A percentile compares a stretch with the other conserved stretches of the same genome.
phyloP scores from a whole-genome alignment of 1,140 invertebrate species.

The Sitodiplosis mosellana region DNA sequence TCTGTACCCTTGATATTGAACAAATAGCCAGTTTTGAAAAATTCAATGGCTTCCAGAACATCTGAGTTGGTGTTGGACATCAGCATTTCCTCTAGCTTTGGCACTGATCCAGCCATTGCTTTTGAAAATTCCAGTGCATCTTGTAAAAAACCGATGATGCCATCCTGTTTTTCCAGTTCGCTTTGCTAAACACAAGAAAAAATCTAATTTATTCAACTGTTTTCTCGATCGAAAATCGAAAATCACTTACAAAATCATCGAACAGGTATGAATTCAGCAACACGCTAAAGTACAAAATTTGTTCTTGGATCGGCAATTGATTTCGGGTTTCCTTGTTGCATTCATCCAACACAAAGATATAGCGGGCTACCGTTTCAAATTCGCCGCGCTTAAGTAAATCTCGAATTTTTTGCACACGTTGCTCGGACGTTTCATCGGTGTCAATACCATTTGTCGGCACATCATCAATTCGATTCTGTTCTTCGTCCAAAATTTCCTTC shows the following conservation, averaged over 20 bases:
- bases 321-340: background rate
- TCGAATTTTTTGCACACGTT: background rate
- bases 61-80: slow-evolving; percentile 57
- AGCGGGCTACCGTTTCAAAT: background rate
- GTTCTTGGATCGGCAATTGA: slow-evolving; percentile 10
- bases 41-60: slow-evolving; percentile 65
- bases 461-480: slow-evolving; percentile 14
- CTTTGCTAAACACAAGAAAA: slow-evolving; percentile 9
- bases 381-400: background rate
- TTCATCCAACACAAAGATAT: background rate
- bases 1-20: slow-evolving; percentile 56
- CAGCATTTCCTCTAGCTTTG: slow-evolving; percentile 48
- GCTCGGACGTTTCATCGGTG: background rate
- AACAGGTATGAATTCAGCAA: slow-evolving; percentile 17
- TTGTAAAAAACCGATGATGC: slow-evolving; percentile 35
- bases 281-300: slow-evolving; percentile 14
- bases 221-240: too few relatives aligned
- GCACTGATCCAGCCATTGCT: slow-evolving; percentile 46
- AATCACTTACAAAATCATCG: slow-evolving; percentile 15
- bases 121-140: slow-evolving; percentile 44
- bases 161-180: slow-evolving; percentile 28
- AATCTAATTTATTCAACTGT: background rate
- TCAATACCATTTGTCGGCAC: slow-evolving; percentile 14
- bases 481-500: slow-evolving; percentile 19
- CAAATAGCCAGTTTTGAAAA: slow-evolving; percentile 62